Percentiles rank a stretch among this genome's conserved stretches.
phyloP scores from a whole-genome alignment of 2,888 invertebrate genomes.

The Sussaba pulchella region DNA sequence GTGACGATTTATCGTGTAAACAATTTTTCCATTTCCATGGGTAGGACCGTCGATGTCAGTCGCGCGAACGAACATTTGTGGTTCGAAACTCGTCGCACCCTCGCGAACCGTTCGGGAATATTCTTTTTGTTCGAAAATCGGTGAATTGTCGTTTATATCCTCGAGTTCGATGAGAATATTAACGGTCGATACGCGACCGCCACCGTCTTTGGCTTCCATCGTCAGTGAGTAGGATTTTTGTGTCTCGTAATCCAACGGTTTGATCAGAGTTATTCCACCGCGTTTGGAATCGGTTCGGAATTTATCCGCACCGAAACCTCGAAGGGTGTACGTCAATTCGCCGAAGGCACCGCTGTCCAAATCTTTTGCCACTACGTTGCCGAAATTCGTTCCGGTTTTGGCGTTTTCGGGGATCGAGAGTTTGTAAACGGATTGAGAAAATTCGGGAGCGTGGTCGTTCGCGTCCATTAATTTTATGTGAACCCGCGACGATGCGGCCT shows the following conservation, averaged over 20 bases:
- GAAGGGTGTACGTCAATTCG: slow-evolving; percentile 89
- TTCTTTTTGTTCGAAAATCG: slow-evolving; percentile 89
- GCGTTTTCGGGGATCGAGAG: slow-evolving; percentile 89
- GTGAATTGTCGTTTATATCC: slow-evolving; percentile 92
- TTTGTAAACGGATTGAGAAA: slow-evolving; percentile 87
- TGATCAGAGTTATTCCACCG: slow-evolving; percentile 89
- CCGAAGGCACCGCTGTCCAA: slow-evolving; percentile 91
- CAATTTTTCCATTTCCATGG: slow-evolving; percentile 89
- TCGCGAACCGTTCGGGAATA: slow-evolving; percentile 92
- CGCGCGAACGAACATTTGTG: slow-evolving; percentile 92
- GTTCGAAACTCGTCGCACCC: slow-evolving; percentile 91
- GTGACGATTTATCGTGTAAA: slow-evolving; percentile 88
- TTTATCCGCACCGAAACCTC: slow-evolving; percentile 92
- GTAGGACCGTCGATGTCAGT: slow-evolving; percentile 90
- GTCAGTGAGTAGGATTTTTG: slow-evolving; percentile 93
- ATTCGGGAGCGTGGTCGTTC: slow-evolving; percentile 92
- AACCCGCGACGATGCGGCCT: slow-evolving; percentile 87
- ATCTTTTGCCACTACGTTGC: slow-evolving; percentile 89
- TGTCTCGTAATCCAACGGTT: slow-evolving; percentile 90
- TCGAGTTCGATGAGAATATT: slow-evolving; percentile 90
- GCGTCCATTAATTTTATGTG: slow-evolving; percentile 90
- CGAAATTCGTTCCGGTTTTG: slow-evolving; percentile 87
- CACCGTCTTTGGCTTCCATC: slow-evolving; percentile 92
- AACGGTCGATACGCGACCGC: slow-evolving; percentile 89
- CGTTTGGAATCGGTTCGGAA: slow-evolving; percentile 89